A percentile compares a stretch with the other conserved stretches of the same genome.
Evolutionary conservation across 35 echinoderm and acorn worm genomes (phyloP).

Genomic region (Ophiothrix spiculata): DNA sequence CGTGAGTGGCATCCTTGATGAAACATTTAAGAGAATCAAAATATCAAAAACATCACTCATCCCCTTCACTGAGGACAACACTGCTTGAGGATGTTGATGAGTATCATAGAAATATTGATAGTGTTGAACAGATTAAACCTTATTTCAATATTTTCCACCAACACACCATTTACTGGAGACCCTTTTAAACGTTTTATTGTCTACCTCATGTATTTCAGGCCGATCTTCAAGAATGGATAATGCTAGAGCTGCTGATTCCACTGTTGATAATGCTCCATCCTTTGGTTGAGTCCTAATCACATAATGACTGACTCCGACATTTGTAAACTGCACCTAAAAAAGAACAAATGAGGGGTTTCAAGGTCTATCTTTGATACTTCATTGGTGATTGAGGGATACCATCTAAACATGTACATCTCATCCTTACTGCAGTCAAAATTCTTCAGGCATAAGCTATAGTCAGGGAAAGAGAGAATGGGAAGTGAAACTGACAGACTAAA

Average conservation of each 20-base stretch:
- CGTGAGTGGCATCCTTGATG: no score
- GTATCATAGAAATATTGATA: neutral
- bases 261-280: slow-evolving; percentile 67
- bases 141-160: neutral
- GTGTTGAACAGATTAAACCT: neutral
- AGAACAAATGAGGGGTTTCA: no score
- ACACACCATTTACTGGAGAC: neutral
- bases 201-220: slow-evolving; percentile 74
- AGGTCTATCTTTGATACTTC: neutral
- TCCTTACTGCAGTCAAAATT: no score
- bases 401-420: no score
- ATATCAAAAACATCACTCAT: neutral
- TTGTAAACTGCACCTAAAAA: slow-evolving; percentile 86
- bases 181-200: no score
- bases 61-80: neutral
- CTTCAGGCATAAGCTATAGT: no score
- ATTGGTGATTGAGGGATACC: no score
- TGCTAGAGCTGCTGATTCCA: slow-evolving; percentile 87
- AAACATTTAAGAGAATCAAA: neutral
- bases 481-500: no score
- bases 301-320: slow-evolving; percentile 84
- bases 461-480: no score
- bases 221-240: slow-evolving; percentile 75
- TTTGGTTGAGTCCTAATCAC: slow-evolving; percentile 86
- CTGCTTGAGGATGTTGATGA: neutral